Conservation (phyloP, 2,888 invertebrate species). For the Synanthedon formicaeformis region DNA sequence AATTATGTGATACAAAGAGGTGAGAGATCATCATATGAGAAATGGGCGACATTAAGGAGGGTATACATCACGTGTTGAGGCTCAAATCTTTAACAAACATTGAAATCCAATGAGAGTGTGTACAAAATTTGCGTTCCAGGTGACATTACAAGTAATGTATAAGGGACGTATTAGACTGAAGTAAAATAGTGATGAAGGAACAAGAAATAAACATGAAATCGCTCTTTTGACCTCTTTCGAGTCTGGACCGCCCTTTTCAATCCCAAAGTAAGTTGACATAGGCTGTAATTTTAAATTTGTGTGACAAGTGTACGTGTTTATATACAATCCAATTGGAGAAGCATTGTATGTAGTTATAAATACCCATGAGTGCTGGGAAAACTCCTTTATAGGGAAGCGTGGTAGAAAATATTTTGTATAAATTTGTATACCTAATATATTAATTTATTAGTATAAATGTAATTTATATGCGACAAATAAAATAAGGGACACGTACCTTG, state of each 20-base stretch:
- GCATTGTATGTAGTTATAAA: constrained; percentile 44
- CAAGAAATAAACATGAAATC: not conserved
- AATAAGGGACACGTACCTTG: constrained; percentile 58
- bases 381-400: constrained; percentile 52
- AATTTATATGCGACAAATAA: not conserved
- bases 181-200: not conserved
- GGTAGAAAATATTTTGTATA: constrained; percentile 37
- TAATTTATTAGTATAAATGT: too few species aligned
- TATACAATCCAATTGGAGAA: constrained; percentile 37
- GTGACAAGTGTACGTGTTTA: constrained; percentile 6
- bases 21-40: too few species aligned
- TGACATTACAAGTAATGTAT: not conserved
- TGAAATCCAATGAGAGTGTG: too few species aligned
- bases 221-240: too few species aligned
- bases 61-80: too few species aligned
- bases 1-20: too few species aligned
- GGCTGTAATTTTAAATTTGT: not conserved
- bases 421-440: constrained; percentile 2
- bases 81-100: too few species aligned
- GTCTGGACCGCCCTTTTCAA: too few species aligned
- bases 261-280: too few species aligned
- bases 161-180: not conserved
- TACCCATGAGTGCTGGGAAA: constrained; percentile 53
- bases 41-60: too few species aligned
- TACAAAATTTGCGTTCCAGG: too few species aligned